These are phyloP conservation scores for Bombus waltoni DNA, from an alignment of 1,140 invertebrate species.

Conservation along the genomic window DNA sequence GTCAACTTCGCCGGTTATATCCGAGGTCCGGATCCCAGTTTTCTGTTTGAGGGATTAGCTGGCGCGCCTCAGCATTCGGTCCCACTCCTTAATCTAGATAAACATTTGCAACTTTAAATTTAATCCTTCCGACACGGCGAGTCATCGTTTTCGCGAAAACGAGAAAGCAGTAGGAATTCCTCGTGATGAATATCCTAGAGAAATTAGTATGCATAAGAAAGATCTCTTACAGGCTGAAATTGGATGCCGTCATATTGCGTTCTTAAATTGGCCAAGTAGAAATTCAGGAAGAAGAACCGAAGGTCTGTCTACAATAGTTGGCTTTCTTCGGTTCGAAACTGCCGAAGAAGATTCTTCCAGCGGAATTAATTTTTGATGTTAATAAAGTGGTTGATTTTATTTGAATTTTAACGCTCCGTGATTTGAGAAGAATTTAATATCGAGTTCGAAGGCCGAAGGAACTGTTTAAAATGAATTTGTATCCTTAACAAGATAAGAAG, in stretches of 20 bases:
- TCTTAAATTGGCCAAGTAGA: background rate
- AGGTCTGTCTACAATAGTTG: background rate
- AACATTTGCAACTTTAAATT: constrained; percentile 47
- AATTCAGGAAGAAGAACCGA: background rate
- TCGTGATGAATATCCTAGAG: background rate
- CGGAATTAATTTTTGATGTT: too few species aligned
- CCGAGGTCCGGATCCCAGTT: background rate
- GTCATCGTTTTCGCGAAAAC: background rate
- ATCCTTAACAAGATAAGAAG: too few species aligned
- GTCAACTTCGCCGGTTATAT: constrained; percentile 3
- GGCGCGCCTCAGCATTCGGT: background rate
- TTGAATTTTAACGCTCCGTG: too few species aligned
- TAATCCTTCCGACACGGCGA: background rate
- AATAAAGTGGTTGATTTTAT: too few species aligned
- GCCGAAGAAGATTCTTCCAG: background rate
- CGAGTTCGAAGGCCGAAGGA: too few species aligned
- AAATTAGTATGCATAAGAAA: background rate
- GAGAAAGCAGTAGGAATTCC: background rate
- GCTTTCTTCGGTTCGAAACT: background rate
- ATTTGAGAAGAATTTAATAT: too few species aligned
- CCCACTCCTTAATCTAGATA: constrained; percentile 3
- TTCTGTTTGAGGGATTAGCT: constrained; percentile 27
- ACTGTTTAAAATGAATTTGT: too few species aligned
- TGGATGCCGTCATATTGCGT: background rate
- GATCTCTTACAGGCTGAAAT: background rate